A percentile compares a stretch with the other conserved stretches of the same genome.
Evolutionary conservation across 2,888 invertebrate genomes (phyloP).

Genomic region (Drosophila differens): DNA sequence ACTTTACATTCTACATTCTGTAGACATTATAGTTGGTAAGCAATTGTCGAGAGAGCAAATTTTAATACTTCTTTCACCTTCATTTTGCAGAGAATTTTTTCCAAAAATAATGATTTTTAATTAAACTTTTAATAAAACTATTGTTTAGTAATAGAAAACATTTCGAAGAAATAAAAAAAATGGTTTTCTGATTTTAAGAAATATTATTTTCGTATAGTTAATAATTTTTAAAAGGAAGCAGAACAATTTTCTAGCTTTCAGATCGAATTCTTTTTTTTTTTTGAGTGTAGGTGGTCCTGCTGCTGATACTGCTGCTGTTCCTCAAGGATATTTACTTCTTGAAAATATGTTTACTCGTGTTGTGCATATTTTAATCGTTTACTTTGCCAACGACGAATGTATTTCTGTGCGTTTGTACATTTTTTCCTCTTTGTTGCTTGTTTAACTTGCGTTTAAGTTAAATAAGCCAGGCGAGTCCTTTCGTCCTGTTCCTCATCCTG

Average conservation of each 20-base stretch:
- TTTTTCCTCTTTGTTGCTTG: slow-evolving; percentile 38
- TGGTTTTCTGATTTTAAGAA: background rate
- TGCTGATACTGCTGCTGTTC: slow-evolving; percentile 35
- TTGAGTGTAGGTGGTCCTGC: background rate
- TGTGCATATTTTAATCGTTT: slow-evolving; percentile 85
- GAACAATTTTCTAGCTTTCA: background rate
- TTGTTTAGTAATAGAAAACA: background rate
- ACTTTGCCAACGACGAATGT: slow-evolving; percentile 72
- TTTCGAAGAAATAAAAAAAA: background rate
- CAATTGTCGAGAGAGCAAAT: background rate
- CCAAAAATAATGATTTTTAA: background rate
- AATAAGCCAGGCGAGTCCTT: slow-evolving; percentile 66
- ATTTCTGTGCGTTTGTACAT: slow-evolving; percentile 10
- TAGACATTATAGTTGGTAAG: background rate
- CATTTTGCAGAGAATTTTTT: background rate
- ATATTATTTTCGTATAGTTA: background rate
- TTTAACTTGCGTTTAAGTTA: slow-evolving; percentile 76
- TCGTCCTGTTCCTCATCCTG: background rate
- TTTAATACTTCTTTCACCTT: background rate
- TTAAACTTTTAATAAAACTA: background rate
- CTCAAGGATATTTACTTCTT: slow-evolving; percentile 84
- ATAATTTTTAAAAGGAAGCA: background rate
- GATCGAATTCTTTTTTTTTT: background rate
- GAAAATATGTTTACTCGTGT: slow-evolving; percentile 84
- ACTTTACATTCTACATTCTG: too few species aligned